Evolutionary conservation across 2,888 invertebrate genomes (phyloP).

Genomic region (Hirtodrosophila cameraria): DNA sequence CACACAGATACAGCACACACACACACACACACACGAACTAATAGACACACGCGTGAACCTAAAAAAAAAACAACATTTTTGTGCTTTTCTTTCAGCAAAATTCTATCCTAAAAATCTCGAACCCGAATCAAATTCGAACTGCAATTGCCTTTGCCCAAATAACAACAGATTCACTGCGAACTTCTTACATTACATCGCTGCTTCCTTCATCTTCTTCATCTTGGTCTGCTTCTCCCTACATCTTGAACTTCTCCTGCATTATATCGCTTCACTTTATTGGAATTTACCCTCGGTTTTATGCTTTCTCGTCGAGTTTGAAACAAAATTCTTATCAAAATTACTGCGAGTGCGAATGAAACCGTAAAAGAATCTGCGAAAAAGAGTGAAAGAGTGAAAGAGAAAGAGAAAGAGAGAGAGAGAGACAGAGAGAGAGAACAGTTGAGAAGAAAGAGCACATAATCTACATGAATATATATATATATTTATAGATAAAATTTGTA

Average conservation of each 20-base stretch:
- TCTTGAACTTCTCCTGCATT: conserved; percentile 19
- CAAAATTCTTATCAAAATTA: conserved; percentile 17
- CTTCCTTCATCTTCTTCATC: conserved; percentile 20
- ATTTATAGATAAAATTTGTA: too few relatives aligned
- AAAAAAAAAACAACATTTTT: conserved; percentile 5
- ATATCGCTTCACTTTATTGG: conserved; percentile 21
- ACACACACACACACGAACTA: too few relatives aligned
- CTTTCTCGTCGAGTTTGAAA: conserved; percentile 20
- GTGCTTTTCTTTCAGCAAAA: conserved; percentile 42
- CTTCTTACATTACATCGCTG: conserved; percentile 13
- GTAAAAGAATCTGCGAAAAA: conserved; percentile 29
- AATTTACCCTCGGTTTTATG: conserved; percentile 15
- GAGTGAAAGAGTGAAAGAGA: conserved; percentile 26
- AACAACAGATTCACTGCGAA: background rate
- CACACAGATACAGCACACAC: too few relatives aligned
- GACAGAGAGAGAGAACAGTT: conserved; percentile 62
- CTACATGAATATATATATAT: conserved; percentile 61
- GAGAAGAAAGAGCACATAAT: conserved; percentile 71
- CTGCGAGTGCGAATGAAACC: conserved; percentile 47
- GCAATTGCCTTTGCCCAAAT: conserved; percentile 10
- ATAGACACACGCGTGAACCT: background rate
- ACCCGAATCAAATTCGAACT: conserved; percentile 2
- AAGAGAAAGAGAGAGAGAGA: conserved; percentile 21
- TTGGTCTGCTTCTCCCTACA: conserved; percentile 36
- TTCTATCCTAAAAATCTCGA: background rate